Evolutionary conservation across 2,113 vertebrate genomes (phyloP).

Genomic region (Chionodraco myersi): DNA sequence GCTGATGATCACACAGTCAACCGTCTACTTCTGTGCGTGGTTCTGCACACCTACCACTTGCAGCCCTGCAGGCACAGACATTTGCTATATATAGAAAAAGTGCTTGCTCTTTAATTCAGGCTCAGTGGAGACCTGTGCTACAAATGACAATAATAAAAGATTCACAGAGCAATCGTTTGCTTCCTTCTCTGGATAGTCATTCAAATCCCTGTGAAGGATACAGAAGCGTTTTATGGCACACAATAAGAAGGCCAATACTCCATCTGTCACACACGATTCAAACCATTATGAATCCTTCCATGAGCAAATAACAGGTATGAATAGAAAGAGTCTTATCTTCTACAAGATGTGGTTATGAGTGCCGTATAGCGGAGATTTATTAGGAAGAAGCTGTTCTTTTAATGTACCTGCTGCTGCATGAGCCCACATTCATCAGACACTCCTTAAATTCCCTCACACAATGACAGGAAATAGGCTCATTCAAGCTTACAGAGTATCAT

Average conservation of each 20-base stretch:
- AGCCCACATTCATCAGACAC: slow-evolving; percentile 53
- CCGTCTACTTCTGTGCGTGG: slow-evolving; percentile 42
- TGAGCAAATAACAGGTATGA: slow-evolving; percentile 50
- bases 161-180: slow-evolving; percentile 25
- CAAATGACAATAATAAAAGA: slow-evolving; percentile 52
- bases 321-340: slow-evolving; percentile 36
- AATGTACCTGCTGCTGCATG: slow-evolving; percentile 55
- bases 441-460: slow-evolving; percentile 57
- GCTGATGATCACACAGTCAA: slow-evolving; percentile 62
- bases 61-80: slow-evolving; percentile 51
- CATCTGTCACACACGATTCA: slow-evolving; percentile 56
- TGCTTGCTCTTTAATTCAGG: slow-evolving; percentile 45
- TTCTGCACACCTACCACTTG: slow-evolving; percentile 50
- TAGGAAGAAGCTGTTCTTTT: slow-evolving; percentile 30
- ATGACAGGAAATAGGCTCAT: slow-evolving; percentile 58
- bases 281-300: slow-evolving; percentile 25
- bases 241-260: slow-evolving; percentile 28
- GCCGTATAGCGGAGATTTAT: slow-evolving; percentile 44
- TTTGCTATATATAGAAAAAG: slow-evolving; percentile 56
- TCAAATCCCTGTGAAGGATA: slow-evolving; percentile 29
- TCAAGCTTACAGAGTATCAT: slow-evolving; percentile 50
- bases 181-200: slow-evolving; percentile 16
- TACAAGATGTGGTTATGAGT: slow-evolving; percentile 31
- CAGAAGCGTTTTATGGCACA: slow-evolving; percentile 34
- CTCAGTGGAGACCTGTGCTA: slow-evolving; percentile 42